phyloP scores from a whole-genome alignment of 2,888 invertebrate genomes.

The Thumatha senex region DNA sequence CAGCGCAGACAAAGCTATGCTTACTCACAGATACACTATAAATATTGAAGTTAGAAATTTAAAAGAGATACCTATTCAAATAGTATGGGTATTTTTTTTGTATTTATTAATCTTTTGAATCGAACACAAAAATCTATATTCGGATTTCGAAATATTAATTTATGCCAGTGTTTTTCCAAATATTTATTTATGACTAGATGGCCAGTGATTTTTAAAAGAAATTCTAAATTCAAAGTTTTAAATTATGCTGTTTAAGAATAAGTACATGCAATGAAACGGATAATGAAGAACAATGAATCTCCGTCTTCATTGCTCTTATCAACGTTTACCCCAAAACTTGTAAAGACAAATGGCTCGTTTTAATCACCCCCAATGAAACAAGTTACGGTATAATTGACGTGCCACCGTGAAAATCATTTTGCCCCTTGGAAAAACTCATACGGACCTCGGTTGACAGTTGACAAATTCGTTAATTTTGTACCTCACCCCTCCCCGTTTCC shows the following conservation, averaged over 20 bases:
- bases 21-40: no score
- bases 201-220: no score
- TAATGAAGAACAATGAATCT: neutral
- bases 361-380: constrained; percentile 39
- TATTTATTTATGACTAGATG: no score
- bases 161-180: no score
- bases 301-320: neutral
- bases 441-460: constrained; percentile 74
- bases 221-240: no score
- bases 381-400: constrained; percentile 47
- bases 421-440: constrained; percentile 73
- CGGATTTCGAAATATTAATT: no score
- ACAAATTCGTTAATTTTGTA: constrained; percentile 79
- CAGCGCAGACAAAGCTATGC: no score
- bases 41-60: no score
- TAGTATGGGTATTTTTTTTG: no score
- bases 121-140: no score
- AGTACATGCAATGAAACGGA: neutral
- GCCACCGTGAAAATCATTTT: constrained; percentile 59
- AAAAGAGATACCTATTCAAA: no score
- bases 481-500: constrained; percentile 31
- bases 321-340: constrained; percentile 11
- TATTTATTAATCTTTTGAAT: no score
- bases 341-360: constrained; percentile 36
- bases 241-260: neutral